Evolutionary conservation across 2,797 vertebrate species (phyloP).

Genomic region (Pseudotriccus pelzelni): DNA sequence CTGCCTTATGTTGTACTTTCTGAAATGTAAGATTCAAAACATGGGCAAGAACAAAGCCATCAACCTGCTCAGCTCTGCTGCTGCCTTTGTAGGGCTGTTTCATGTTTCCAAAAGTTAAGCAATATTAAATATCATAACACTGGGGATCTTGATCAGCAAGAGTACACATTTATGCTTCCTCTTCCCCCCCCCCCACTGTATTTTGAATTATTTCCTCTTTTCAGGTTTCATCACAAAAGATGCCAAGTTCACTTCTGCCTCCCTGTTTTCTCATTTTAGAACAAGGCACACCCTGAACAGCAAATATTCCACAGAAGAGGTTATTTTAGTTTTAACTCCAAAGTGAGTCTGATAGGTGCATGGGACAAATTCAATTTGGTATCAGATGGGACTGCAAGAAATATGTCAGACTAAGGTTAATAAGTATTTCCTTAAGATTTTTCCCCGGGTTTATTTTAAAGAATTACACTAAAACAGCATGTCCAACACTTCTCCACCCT

Average conservation of each 20-base stretch:
- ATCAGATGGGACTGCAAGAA: neutral
- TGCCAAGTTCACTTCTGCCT: conserved; percentile 5
- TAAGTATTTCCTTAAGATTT: neutral
- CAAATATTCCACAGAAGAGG: neutral
- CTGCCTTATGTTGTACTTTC: neutral
- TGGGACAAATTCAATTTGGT: neutral
- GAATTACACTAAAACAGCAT: neutral
- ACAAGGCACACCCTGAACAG: neutral
- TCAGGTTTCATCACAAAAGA: neutral
- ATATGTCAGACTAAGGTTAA: neutral
- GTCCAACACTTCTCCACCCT: neutral
- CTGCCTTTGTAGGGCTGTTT: neutral
- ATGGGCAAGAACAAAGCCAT: neutral
- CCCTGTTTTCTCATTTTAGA: neutral
- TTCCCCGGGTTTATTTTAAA: neutral
- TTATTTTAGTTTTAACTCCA: neutral
- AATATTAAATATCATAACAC: neutral
- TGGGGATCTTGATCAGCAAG: neutral
- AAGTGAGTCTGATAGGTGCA: neutral
- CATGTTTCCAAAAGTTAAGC: neutral
- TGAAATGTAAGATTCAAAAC: neutral
- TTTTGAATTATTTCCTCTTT: conserved; percentile 47
- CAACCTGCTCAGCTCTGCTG: neutral
- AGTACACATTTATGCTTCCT: neutral
- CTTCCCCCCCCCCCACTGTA: neutral